Percentiles rank a stretch among this genome's conserved stretches.
Evolutionary conservation across 2,888 invertebrate genomes (phyloP).

Genomic region (Drosophila sordidula): DNA sequence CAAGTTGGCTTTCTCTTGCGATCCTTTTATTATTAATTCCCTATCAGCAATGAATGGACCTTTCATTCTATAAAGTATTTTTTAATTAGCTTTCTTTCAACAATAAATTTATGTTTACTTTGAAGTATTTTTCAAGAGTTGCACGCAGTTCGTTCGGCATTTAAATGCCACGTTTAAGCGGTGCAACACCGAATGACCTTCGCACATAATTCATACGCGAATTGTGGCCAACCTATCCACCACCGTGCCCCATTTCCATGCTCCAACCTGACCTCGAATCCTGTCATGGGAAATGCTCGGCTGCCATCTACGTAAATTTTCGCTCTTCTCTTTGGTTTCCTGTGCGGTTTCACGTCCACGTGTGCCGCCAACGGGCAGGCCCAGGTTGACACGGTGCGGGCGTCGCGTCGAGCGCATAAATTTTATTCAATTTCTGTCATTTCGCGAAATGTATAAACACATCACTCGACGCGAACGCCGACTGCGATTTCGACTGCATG

Average conservation of each 20-base stretch:
- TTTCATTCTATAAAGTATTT: too few species aligned
- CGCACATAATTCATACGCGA: constrained; percentile 55
- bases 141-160: constrained; percentile 32
- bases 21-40: too few species aligned
- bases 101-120: too few species aligned
- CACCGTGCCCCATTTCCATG: background rate
- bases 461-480: constrained; percentile 54
- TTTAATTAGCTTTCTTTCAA: too few species aligned
- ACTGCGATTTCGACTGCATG: constrained; percentile 16
- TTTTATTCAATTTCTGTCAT: constrained; percentile 80
- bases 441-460: constrained; percentile 75
- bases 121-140: constrained; percentile 4
- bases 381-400: constrained; percentile 18
- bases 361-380: constrained; percentile 2
- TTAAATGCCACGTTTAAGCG: constrained; percentile 37
- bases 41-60: too few species aligned
- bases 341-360: constrained; percentile 50
- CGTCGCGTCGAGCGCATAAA: constrained; percentile 59
- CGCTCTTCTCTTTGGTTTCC: constrained; percentile 43
- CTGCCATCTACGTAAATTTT: constrained; percentile 24
- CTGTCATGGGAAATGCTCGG: constrained; percentile 30
- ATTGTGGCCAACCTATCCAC: constrained; percentile 19
- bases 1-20: too few species aligned
- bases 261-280: constrained; percentile 1
- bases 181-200: constrained; percentile 58